Conservation (phyloP, 2,113 vertebrate species). For the Cavia porcellus region DNA sequence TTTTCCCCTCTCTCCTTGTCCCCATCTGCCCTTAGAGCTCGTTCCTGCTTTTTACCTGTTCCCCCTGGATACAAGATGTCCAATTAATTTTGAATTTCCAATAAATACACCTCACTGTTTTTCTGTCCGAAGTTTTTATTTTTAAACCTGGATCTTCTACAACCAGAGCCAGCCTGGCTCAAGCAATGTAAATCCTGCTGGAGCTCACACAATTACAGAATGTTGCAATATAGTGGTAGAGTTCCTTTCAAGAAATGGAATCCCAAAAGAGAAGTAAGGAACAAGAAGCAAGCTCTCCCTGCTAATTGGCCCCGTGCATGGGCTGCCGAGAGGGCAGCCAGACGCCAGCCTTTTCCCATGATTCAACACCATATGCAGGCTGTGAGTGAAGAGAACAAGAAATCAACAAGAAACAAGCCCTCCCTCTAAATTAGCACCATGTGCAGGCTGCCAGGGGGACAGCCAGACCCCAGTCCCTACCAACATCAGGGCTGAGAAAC, state of each 20-base stretch:
- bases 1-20: fast-evolving
- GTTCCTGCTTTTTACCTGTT: neutral
- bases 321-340: too few species aligned
- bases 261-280: conserved; percentile 18
- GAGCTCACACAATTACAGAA: neutral
- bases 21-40: neutral
- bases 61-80: neutral
- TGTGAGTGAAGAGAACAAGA: too few species aligned
- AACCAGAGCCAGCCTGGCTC: neutral
- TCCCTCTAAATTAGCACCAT: too few species aligned
- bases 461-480: too few species aligned
- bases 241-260: conserved; percentile 10
- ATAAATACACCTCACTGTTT: neutral
- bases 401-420: too few species aligned
- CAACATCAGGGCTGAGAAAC: too few species aligned
- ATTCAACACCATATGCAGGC: too few species aligned
- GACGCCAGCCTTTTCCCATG: too few species aligned
- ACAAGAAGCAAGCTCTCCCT: too few species aligned
- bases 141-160: neutral
- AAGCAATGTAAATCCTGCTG: neutral
- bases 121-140: neutral
- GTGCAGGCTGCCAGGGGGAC: too few species aligned
- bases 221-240: neutral
- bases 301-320: too few species aligned
- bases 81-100: neutral